Evolutionary conservation across 2,113 vertebrate genomes (phyloP), one percentile per base, ranked within the genome.

Genomic region (Heterocephalus glaber): DNA sequence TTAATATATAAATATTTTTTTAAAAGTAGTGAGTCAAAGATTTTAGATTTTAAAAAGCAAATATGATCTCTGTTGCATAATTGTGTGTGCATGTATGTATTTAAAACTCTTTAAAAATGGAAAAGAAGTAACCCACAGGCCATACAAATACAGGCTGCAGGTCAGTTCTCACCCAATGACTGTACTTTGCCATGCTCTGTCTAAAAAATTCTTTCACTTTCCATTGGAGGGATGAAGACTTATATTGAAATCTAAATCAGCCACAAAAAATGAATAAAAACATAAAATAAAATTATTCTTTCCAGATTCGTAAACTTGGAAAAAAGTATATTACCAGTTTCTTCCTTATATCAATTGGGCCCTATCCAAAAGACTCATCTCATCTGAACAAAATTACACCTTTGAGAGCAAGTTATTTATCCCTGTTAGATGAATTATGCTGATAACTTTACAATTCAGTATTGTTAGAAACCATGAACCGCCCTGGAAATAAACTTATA

Each of bases 331-430:
- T 19, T 93, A 47, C 22, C 19, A 68, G 44, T 28, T 19, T 93
- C n/a, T 7, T n/a, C 52, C 26, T 92, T 79, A 68, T 77, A 70
- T 81, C 20, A 47, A 20, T 35, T 89, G 92, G 30, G 12, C 72
- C 76, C 20, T 65, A 22, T 85, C 76, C 66, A 88, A 96, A 35
- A 91, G 14, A 80, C 35, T 92, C 81, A 91, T 66, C 33, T 52
- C 20, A 44, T 92, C 58, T 94, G 86, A 95, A 95, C 38, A 95
- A 87, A 95, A 85, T 80, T 93, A 84, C 74, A 60, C 76, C 92
- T 70, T 13, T 84, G 65, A 89, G 47, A 89, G 96, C 72, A 95
- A 95, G 77, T 95, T 87, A 92, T 86, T 79, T 93, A 90, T 82
- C 24, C 52, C 77, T n/a, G 49, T 47, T 52, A 77, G 88, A 90